Evolutionary conservation across 2,888 invertebrate species (phyloP), one percentile per base, ranked within the genome.

Genomic region (Petrolisthes cinctipes): DNA sequence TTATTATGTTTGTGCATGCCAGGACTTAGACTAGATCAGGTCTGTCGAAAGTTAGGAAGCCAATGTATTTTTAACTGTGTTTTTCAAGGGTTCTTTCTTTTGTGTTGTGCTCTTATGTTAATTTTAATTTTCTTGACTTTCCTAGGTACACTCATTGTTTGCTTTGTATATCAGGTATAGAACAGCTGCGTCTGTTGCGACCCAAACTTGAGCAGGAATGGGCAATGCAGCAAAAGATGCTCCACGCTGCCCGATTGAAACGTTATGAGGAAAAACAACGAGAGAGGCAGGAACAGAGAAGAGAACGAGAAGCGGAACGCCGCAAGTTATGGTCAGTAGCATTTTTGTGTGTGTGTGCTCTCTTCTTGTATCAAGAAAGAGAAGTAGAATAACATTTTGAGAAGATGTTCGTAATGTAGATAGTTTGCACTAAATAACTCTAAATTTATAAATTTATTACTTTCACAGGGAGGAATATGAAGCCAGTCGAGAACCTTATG

Each of bases 381-480:
- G 14, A 75, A 75, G 17, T 37, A 75, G 75, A 17, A 9, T n/a
- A 23, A 75, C 20, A 11, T 3, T 75, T 9, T 11, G 20, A n/a
- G 3, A 68, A 17, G n/a, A n/a, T 23, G 75, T 17, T 75, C 1
- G 75, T 79, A 51, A 20, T 53, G 53, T 7, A 37, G 14, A 23
- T 9, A 78, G 14, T 14, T 78, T 17, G 23, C n/a, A n/a, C 9
- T 53, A 37, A 79, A 37, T 73, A 9, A 51, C 4, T 1, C 9
- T 53, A 37, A 79, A 37, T 73, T 73, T 73, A 73, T 73, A 9
- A 20, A 37, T 37, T 37, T 1, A 37, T 57, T 83, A 83, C 53
- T 37, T 73, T 76, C 68, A 17, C 86, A 89, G 89, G 89, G 89
- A 86, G 73, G 86, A 89, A 73, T 89, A 89, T 71, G 89, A 89